Percentiles rank a stretch among this genome's conserved stretches.
These are phyloP conservation scores for Hemibagrus wyckioides DNA, from an alignment of 2,113 vertebrate species.

Conservation along the genomic window DNA sequence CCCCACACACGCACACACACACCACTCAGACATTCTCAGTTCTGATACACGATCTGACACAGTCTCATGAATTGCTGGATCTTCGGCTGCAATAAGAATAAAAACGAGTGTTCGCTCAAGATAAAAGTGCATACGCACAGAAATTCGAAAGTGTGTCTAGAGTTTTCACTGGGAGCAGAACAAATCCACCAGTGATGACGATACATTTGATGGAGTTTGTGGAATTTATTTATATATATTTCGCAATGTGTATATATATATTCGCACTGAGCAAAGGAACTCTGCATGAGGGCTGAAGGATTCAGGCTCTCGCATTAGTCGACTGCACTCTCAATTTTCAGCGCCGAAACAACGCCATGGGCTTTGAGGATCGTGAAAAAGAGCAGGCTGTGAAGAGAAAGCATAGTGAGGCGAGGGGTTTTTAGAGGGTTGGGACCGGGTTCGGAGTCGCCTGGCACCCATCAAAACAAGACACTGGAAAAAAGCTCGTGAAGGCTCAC, in stretches of 20 bases:
- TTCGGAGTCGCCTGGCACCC: neutral
- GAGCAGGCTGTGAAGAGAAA: neutral
- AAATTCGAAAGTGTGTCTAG: neutral
- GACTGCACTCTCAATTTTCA: neutral
- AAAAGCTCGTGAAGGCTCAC: neutral
- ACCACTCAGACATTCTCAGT: neutral
- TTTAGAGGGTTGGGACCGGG: neutral
- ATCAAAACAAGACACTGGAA: neutral
- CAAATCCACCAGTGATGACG: neutral
- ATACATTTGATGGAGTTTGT: neutral
- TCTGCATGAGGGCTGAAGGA: neutral
- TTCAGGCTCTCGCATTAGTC: neutral
- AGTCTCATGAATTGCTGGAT: neutral
- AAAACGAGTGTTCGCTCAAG: neutral
- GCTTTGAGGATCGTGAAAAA: conserved; percentile 15
- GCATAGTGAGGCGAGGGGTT: neutral
- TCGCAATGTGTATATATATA: neutral
- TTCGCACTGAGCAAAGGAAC: neutral
- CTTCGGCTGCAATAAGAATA: neutral
- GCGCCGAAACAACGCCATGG: neutral
- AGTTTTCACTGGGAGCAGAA: neutral
- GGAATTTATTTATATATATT: neutral
- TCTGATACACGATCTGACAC: neutral
- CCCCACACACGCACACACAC: neutral
- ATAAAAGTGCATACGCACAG: neutral